A percentile compares a stretch with the other conserved stretches of the same genome.
Evolutionary conservation across 2,888 invertebrate species (phyloP).

Genomic region (Rotaria sp.): DNA sequence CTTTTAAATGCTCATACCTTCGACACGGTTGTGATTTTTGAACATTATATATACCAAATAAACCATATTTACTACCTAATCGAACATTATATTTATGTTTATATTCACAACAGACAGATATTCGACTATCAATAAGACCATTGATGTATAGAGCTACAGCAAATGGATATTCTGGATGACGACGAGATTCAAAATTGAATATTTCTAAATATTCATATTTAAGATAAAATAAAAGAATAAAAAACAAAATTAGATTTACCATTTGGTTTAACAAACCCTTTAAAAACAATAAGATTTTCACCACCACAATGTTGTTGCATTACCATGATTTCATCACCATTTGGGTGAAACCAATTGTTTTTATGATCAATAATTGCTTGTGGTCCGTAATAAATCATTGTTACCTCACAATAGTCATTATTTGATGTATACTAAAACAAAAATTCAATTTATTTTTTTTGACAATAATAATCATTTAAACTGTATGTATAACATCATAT

Average conservation of each 20-base stretch:
- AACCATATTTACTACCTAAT: slow-evolving; percentile 12
- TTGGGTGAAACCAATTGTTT: not conserved
- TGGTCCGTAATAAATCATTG: not conserved
- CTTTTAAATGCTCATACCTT: not conserved
- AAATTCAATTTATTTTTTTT: not conserved
- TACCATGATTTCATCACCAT: not conserved
- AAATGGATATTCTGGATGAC: not conserved
- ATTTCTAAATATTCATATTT: not conserved
- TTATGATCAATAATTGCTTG: not conserved
- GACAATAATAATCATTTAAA: no score
- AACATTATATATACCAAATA: not conserved
- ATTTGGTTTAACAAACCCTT: not conserved
- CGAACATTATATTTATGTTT: not conserved
- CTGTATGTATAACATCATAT: no score
- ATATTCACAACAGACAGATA: slow-evolving; percentile 23
- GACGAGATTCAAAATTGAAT: not conserved
- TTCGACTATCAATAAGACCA: not conserved
- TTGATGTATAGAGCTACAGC: not conserved
- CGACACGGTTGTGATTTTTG: not conserved
- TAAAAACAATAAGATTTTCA: not conserved
- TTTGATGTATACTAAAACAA: not conserved
- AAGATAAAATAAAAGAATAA: not conserved
- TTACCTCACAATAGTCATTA: not conserved
- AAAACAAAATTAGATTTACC: not conserved
- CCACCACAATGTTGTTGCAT: slow-evolving; percentile 5